Conservation (phyloP, 2,113 vertebrate species). For the Coregonus clupeaformis region DNA sequence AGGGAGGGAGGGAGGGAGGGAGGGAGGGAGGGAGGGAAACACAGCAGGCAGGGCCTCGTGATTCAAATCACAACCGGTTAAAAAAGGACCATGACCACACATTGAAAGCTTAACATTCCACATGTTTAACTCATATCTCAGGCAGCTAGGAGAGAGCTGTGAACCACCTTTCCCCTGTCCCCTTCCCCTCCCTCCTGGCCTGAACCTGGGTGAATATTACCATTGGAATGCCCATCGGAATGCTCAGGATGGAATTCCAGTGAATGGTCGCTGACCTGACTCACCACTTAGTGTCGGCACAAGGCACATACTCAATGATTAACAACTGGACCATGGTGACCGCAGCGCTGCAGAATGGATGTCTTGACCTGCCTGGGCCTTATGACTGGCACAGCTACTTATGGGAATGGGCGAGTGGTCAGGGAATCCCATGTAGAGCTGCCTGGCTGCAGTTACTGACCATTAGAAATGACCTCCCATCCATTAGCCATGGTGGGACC, state of each 20-base stretch:
- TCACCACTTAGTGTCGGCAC: constrained; percentile 64
- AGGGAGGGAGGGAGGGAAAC: constrained; percentile 46
- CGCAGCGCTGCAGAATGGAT: constrained; percentile 49
- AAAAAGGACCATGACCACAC: constrained; percentile 68
- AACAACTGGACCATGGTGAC: constrained; percentile 67
- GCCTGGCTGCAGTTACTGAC: constrained; percentile 7
- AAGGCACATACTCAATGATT: constrained; percentile 63
- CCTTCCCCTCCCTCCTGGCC: constrained; percentile 41
- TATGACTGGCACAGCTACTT: constrained; percentile 50
- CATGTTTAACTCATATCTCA: constrained; percentile 73
- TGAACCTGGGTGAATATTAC: constrained; percentile 61
- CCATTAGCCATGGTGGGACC: constrained; percentile 23
- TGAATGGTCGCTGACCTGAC: constrained; percentile 69
- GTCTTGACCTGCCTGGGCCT: constrained; percentile 52
- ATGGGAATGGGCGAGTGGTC: constrained; percentile 41
- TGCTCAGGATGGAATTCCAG: constrained; percentile 68
- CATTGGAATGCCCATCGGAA: constrained; percentile 71
- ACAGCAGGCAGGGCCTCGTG: constrained; percentile 63
- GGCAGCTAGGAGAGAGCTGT: constrained; percentile 50
- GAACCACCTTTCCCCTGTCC: constrained; percentile 44
- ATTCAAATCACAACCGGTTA: constrained; percentile 69
- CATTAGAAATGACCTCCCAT: constrained; percentile 44
- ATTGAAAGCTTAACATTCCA: constrained; percentile 77
- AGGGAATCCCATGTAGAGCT: constrained; percentile 18
- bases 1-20: constrained; percentile 51